Evolutionary conservation across 2,888 invertebrate genomes (phyloP).

Genomic region (Philonicus albiceps): DNA sequence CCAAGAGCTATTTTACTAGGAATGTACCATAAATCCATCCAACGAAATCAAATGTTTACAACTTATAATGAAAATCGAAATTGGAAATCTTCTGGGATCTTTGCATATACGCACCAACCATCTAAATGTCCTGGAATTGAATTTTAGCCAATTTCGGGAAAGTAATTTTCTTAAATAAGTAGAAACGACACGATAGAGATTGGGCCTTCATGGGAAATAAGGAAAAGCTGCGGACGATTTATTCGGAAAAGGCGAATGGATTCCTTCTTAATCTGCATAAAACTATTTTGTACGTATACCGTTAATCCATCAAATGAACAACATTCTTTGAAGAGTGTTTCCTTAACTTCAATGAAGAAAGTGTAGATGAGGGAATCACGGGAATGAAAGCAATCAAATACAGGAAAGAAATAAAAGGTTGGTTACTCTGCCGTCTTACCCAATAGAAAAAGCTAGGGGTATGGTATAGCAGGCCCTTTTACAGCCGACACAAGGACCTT

Average conservation of each 20-base stretch:
- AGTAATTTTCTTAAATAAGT: constrained; percentile 20
- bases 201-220: neutral
- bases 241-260: constrained; percentile 16
- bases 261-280: constrained; percentile 38
- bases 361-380: neutral
- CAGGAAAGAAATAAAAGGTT: neutral
- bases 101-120: neutral
- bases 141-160: neutral
- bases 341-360: neutral
- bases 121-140: constrained; percentile 24
- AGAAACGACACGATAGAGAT: neutral
- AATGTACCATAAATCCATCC: neutral
- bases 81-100: neutral
- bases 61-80: constrained; percentile 1
- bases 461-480: neutral
- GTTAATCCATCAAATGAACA: constrained; percentile 40
- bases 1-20: neutral
- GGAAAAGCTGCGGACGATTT: neutral
- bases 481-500: neutral
- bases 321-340: constrained; percentile 21
- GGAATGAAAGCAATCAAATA: constrained; percentile 23
- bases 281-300: constrained; percentile 19
- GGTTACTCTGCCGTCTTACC: neutral
- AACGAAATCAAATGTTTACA: neutral
- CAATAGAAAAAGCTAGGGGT: neutral